Evolutionary conservation across 1,140 invertebrate species (phyloP).

Genomic region (Sarcophaga bullata): DNA sequence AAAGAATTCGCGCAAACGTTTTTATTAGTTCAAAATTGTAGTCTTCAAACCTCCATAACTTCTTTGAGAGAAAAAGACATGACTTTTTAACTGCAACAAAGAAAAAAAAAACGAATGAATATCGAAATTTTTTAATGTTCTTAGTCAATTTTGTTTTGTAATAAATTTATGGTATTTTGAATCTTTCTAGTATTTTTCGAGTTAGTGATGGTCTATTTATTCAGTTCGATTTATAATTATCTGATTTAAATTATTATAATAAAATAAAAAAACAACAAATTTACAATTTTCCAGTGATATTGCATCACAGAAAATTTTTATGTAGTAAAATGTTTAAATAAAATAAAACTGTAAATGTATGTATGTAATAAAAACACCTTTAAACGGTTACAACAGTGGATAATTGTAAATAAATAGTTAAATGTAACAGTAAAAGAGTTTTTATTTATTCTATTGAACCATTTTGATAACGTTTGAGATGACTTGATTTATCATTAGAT

Average conservation of each 20-base stretch:
- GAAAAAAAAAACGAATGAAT: not conserved
- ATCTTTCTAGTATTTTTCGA: not conserved
- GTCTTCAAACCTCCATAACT: conserved; percentile 25
- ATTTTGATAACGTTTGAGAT: too few relatives aligned
- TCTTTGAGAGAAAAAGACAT: conserved; percentile 38
- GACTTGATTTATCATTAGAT: too few relatives aligned
- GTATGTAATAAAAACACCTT: conserved; percentile 24
- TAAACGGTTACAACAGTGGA: conserved; percentile 5
- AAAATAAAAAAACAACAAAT: not conserved
- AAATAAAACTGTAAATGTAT: conserved; percentile 24
- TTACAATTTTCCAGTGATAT: conserved; percentile 36
- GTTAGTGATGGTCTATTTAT: not conserved
- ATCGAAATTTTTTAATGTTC: not conserved
- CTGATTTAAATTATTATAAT: not conserved
- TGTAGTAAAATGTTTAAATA: conserved; percentile 29
- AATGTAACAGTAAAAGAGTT: not conserved
- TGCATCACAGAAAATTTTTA: conserved; percentile 29
- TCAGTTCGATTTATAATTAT: conserved; percentile 14
- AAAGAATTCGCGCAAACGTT: conserved; percentile 73
- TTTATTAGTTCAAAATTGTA: conserved; percentile 47
- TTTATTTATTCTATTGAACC: not conserved
- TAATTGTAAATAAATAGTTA: conserved; percentile 37
- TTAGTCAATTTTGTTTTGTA: conserved; percentile 7
- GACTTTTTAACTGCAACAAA: conserved; percentile 33
- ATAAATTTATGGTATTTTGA: conserved; percentile 12